phyloP scores from a whole-genome alignment of 2,888 invertebrate genomes.

The Phrixothrix hirtus region DNA sequence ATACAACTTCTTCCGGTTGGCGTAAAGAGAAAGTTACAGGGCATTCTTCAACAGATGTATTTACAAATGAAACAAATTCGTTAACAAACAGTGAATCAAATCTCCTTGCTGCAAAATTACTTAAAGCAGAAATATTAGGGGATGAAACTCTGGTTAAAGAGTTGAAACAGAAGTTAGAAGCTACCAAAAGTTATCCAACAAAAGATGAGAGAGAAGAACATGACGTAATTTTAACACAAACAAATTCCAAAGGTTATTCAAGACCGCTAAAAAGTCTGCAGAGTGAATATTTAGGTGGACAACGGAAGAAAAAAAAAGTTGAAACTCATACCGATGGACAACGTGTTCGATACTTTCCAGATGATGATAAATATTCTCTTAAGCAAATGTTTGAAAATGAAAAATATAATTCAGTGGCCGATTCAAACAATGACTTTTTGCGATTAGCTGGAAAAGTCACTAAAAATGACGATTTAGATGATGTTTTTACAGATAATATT shows the following conservation, averaged over 20 bases:
- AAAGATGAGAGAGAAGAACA: conserved; percentile 44
- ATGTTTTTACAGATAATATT: conserved; percentile 81
- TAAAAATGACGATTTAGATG: conserved; percentile 78
- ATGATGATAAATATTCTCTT: conserved; percentile 86
- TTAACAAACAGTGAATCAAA: conserved; percentile 86
- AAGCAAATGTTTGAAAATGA: conserved; percentile 83
- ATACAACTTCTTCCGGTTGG: conserved; percentile 29
- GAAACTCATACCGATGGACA: conserved; percentile 76
- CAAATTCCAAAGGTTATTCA: conserved; percentile 68
- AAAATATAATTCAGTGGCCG: conserved; percentile 78
- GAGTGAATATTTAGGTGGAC: conserved; percentile 56
- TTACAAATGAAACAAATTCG: conserved; percentile 15
- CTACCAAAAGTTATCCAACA: conserved; percentile 61
- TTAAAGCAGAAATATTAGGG: conserved; percentile 94
- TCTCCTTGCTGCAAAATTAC: conserved; percentile 82
- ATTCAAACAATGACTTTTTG: conserved; percentile 80
- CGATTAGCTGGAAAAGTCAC: conserved; percentile 70
- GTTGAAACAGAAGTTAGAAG: conserved; percentile 74
- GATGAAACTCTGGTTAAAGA: conserved; percentile 69
- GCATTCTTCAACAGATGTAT: conserved; percentile 4
- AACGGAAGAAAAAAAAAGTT: conserved; percentile 60
- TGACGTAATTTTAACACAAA: conserved; percentile 70
- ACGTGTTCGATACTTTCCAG: conserved; percentile 81
- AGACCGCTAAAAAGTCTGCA: conserved; percentile 62
- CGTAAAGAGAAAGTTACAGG: conserved; percentile 33